Percentiles rank a stretch among this genome's conserved stretches.
These are phyloP conservation scores for Crotalus viridis DNA, from an alignment of 2,113 vertebrate species.

Conservation along the genomic window DNA sequence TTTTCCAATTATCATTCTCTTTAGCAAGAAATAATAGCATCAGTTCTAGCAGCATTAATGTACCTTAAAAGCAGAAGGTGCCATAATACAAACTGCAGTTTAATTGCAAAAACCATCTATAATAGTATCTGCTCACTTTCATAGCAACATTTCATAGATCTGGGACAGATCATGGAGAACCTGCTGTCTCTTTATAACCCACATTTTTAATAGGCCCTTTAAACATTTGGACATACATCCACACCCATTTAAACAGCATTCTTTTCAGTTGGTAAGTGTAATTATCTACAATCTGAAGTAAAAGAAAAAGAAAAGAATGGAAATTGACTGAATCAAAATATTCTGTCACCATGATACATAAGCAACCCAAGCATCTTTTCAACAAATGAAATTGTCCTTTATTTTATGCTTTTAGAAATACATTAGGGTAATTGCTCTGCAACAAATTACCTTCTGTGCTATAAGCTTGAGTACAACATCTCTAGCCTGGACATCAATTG, in stretches of 20 bases:
- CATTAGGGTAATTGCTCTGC: conserved; percentile 96
- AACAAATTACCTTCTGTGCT: conserved; percentile 90
- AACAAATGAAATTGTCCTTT: conserved; percentile 82
- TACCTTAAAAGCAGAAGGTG: neutral
- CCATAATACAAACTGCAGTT: conserved; percentile 32
- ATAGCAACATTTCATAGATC: conserved; percentile 67
- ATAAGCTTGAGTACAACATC: conserved; percentile 83
- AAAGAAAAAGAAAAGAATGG: conserved; percentile 47
- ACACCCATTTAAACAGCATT: conserved; percentile 67
- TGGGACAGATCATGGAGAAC: conserved; percentile 67
- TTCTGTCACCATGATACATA: conserved; percentile 83
- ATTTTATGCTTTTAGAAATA: conserved; percentile 91
- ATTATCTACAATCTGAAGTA: conserved; percentile 71
- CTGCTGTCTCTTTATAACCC: conserved; percentile 66
- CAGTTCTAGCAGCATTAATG: neutral
- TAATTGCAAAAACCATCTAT: conserved; percentile 46
- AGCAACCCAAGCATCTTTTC: conserved; percentile 84
- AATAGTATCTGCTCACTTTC: conserved; percentile 56
- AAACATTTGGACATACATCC: conserved; percentile 79
- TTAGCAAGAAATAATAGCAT: conserved; percentile 22
- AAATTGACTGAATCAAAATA: conserved; percentile 89
- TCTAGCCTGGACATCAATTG: conserved; percentile 84
- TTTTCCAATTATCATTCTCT: neutral
- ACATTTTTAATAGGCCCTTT: conserved; percentile 67
- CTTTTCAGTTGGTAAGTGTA: conserved; percentile 77